Percentiles rank a stretch among this genome's conserved stretches.
Evolutionary conservation across 1,140 invertebrate species (phyloP).

Genomic region (Palaemon carinicauda): DNA sequence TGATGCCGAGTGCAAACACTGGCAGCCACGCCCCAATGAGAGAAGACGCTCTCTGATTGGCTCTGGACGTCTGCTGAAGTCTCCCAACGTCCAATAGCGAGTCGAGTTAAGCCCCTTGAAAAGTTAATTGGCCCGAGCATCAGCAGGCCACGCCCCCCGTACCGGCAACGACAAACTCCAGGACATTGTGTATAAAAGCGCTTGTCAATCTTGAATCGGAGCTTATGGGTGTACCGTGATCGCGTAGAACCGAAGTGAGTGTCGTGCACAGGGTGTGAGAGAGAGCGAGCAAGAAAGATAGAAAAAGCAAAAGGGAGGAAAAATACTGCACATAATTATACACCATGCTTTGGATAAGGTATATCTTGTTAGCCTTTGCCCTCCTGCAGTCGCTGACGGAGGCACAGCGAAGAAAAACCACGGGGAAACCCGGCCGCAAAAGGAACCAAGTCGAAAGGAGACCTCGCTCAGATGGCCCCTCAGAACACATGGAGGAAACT

Average conservation of each 20-base stretch:
- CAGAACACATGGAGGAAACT: neutral
- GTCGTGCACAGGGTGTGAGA: neutral
- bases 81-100: conserved; percentile 25
- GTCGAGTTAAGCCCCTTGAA: conserved; percentile 38
- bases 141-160: conserved; percentile 33
- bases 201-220: conserved; percentile 55
- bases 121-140: conserved; percentile 53
- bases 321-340: no score
- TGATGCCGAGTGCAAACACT: neutral
- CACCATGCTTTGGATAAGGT: conserved; percentile 38
- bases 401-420: conserved; percentile 3
- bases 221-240: conserved; percentile 40
- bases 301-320: no score
- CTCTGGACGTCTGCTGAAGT: conserved; percentile 1
- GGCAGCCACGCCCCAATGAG: conserved; percentile 20
- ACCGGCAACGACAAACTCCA: conserved; percentile 37
- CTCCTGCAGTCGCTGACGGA: conserved; percentile 39
- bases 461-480: no score
- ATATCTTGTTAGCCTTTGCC: conserved; percentile 14
- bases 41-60: conserved; percentile 15
- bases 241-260: conserved; percentile 7
- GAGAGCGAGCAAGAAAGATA: neutral
- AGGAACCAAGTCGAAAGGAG: neutral
- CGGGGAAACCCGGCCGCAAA: neutral
- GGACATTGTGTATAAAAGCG: conserved; percentile 53